Conservation (phyloP, 1,140 invertebrate genomes). For the Octopus sinensis region DNA sequence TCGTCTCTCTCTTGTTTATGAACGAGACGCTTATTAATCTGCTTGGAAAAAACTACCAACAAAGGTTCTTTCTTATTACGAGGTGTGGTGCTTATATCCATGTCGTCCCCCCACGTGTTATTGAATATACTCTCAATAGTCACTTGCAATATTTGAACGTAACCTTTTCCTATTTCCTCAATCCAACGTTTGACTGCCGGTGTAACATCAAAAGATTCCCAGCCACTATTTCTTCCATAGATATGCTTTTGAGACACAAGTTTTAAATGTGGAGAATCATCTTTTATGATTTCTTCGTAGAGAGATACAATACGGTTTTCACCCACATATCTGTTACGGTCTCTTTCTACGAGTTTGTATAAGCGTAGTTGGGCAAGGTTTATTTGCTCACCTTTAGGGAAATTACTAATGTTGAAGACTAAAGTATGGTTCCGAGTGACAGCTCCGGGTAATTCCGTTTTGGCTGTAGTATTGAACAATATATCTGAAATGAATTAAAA, state of each 20-base stretch:
- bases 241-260: constrained; percentile 75
- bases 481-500: not conserved
- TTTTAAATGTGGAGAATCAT: constrained; percentile 68
- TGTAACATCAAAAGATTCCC: constrained; percentile 76
- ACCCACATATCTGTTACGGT: constrained; percentile 38
- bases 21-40: constrained; percentile 30
- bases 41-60: constrained; percentile 45
- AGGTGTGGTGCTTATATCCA: constrained; percentile 62
- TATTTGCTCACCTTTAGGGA: constrained; percentile 32
- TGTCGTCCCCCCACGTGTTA: constrained; percentile 23
- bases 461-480: not conserved
- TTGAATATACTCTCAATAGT: constrained; percentile 40
- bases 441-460: constrained; percentile 18
- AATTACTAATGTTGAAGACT: constrained; percentile 44
- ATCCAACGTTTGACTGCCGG: constrained; percentile 81
- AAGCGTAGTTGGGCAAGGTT: constrained; percentile 33
- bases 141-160: constrained; percentile 54
- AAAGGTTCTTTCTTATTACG: constrained; percentile 41
- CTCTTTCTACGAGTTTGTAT: constrained; percentile 35
- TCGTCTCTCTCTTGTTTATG: constrained; percentile 35
- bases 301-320: constrained; percentile 44
- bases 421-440: constrained; percentile 40
- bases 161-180: constrained; percentile 61
- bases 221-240: constrained; percentile 57
- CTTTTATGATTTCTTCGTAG: constrained; percentile 75